Base-by-base conservation (phyloP, 2,888 invertebrate species). In the Phortica magna region DNA sequence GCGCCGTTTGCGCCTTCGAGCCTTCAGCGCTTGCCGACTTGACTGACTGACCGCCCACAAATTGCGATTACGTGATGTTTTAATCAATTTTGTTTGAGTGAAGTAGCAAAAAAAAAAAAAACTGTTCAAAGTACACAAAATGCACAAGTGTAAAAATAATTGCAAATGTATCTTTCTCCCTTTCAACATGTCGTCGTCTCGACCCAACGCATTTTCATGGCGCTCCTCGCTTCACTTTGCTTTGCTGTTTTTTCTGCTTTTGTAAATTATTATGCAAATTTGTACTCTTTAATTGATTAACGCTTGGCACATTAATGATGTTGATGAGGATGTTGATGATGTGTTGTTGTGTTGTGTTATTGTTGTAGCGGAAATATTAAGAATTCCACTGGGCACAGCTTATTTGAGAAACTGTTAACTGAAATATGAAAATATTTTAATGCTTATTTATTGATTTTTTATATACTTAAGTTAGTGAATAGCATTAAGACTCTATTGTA, bases 11-110 rank as follows among this genome's bases (percentile, higher is more conserved):
- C 48, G 48, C 70, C 55, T 39, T 64, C 39, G 31, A 64, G 22
- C 64, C 59, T 22, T 59, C 59, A 43, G 19, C 70, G 39, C 70
- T 61, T 31, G 31, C 31, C 5, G 31, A 31, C 31, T 31, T 31
- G 31, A 31, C 31, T 31, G 31, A 31, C 31, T 4, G 22, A 0
- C 17, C 75, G 43, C 76, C 61, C 73, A 79, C 67, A 77, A 79
- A 84, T 83, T 78, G 78, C 82, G 79, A 84, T 82, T 87, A 86
- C 85, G 85, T 87, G 87, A 86, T 84, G 81, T 84, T 86, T 86
- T 87, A 87, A 86, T 86, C 85, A 86, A 87, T 86, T 85, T 78
- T 81, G 79, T 78, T 81, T 77, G 83, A 78, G 73, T 81, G 31
- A 31, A n/a, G n/a, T n/a, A n/a, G n/a, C n/a, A 22, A 22, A 64